Base-by-base conservation (phyloP, 2,113 vertebrate genomes). In the Ranitomeya imitator region DNA sequence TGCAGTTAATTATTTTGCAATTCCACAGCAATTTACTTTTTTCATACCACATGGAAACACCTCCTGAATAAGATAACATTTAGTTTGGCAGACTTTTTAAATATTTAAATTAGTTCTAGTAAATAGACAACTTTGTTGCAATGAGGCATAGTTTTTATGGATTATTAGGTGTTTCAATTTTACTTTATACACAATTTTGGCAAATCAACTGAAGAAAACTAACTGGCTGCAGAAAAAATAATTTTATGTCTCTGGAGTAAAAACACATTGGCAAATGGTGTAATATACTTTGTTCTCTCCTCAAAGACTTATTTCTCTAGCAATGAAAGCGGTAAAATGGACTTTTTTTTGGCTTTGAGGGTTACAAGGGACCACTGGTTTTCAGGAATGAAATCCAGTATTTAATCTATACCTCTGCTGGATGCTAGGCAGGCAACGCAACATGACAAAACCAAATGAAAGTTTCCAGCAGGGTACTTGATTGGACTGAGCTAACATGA, bases 331-430 rank as follows among this genome's bases (percentile, higher is more conserved):
- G 60, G 82, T 7, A 84, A 88, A 88, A 84, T 89, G 51, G 81
- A 85, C 87, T 89, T 89, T 83, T 57, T 87, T 88, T 79, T 89
- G 87, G 87, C 87, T 89, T 89, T 89, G 82, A 89, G 71, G 69
- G 80, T 89, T 85, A 89, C 82, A 85, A 89, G 87, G 73, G 87
- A 89, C 87, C 61, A 84, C 73, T 89, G 87, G 73, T 89, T 89
- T 89, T 89, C 82, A 89, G 87, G 87, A 89, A 89, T 85, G 73
- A 89, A 85, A 85, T 89, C 87, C 87, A 89, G 81, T 89, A 89
- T 89, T 89, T 89, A 89, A 89, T 89, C 87, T 89, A 73, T 89
- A 85, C 87, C 87, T 85, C 87, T 89, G 87, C 79, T 89, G 87
- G 87, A 85, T 89, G 82, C 87, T 79, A 89, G 80, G 59, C 81